Conservation (phyloP, 2,888 invertebrate species). For the Caenorhabditis macrosperma region DNA sequence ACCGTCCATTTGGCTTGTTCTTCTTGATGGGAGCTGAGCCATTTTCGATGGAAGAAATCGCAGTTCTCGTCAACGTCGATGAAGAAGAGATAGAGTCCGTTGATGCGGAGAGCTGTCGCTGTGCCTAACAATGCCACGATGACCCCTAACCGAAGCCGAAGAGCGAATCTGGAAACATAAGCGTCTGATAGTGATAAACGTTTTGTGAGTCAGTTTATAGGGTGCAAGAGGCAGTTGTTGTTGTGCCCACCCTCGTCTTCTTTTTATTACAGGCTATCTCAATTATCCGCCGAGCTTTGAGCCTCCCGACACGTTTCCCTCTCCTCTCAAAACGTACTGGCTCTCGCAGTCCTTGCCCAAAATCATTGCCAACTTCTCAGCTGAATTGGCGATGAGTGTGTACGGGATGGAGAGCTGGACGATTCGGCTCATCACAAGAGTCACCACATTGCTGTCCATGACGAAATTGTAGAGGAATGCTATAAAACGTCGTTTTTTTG, state of each 20-base stretch:
- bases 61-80: conserved; percentile 48
- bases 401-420: conserved; percentile 72
- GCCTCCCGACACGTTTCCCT: not conserved
- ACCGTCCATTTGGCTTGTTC: conserved; percentile 26
- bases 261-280: conserved; percentile 46
- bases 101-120: conserved; percentile 53
- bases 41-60: conserved; percentile 60
- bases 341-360: conserved; percentile 45
- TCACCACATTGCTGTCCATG: conserved; percentile 58
- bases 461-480: conserved; percentile 61
- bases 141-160: conserved; percentile 42
- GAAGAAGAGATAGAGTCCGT: conserved; percentile 50
- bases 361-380: conserved; percentile 63
- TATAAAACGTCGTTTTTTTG: conserved; percentile 14
- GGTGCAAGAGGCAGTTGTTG: conserved; percentile 41
- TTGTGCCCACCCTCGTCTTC: conserved; percentile 13
- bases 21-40: conserved; percentile 30
- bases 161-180: conserved; percentile 37
- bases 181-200: conserved; percentile 12
- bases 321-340: conserved; percentile 16
- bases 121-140: conserved; percentile 30
- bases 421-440: conserved; percentile 63
- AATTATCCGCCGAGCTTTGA: not conserved
- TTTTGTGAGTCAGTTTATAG: conserved; percentile 30
- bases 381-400: conserved; percentile 70